Conservation (phyloP, 2,888 invertebrate species). For the Hirtodrosophila trivittata region DNA sequence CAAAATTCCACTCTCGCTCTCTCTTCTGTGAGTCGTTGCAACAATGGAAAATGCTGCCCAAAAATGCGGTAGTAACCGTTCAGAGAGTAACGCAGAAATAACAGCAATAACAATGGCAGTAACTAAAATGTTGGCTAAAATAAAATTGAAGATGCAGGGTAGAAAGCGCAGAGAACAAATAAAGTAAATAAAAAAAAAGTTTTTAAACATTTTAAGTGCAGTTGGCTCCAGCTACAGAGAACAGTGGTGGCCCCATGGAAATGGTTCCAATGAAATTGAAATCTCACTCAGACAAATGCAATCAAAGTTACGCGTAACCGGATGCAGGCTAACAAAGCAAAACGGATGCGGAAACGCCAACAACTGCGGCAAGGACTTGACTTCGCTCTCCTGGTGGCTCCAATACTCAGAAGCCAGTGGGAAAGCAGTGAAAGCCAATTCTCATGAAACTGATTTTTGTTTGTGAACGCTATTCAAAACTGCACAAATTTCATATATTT, state of each 20-base stretch:
- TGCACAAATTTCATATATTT: constrained; percentile 5
- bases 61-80: not conserved
- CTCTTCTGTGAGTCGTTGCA: constrained; percentile 11
- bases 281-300: constrained; percentile 50
- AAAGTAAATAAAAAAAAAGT: constrained; percentile 52
- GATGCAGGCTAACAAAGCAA: constrained; percentile 65
- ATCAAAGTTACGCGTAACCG: constrained; percentile 44
- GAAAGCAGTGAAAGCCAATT: too few relatives aligned
- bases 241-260: constrained; percentile 33
- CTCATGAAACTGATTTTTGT: too few relatives aligned
- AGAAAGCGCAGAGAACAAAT: constrained; percentile 49
- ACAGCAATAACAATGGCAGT: constrained; percentile 21
- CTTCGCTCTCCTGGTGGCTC: constrained; percentile 16
- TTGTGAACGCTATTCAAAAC: too few relatives aligned
- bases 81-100: constrained; percentile 2
- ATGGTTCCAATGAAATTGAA: constrained; percentile 70
- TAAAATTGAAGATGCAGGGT: constrained; percentile 44
- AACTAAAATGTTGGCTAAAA: constrained; percentile 51
- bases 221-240: constrained; percentile 33
- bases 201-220: constrained; percentile 74
- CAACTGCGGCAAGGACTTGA: constrained; percentile 46
- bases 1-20: constrained; percentile 28
- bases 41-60: constrained; percentile 12
- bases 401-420: not conserved
- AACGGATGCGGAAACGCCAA: constrained; percentile 67